Evolutionary conservation across 2,113 vertebrate species (phyloP).

Genomic region (Haemorhous mexicanus): DNA sequence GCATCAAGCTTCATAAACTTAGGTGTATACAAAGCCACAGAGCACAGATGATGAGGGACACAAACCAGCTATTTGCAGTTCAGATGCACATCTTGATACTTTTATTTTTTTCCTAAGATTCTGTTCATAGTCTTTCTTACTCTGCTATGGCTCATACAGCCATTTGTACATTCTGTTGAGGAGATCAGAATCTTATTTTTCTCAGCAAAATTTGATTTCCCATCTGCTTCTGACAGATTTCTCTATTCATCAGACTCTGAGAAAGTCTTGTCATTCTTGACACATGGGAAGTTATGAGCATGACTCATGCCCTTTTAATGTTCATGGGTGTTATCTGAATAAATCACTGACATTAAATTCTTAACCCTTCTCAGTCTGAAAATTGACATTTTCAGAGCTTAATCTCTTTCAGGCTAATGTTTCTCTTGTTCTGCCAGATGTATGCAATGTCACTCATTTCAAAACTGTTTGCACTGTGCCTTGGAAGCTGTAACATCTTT

Average conservation of each 20-base stretch:
- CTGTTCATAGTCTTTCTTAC: neutral
- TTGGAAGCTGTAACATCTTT: constrained; percentile 20
- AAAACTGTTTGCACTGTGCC: neutral
- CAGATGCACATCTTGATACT: neutral
- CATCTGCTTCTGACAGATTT: constrained; percentile 18
- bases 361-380: constrained; percentile 17
- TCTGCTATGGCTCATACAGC: neutral
- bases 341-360: constrained; percentile 26
- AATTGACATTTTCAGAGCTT: constrained; percentile 16
- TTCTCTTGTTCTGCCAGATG: neutral
- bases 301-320: constrained; percentile 31
- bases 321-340: constrained; percentile 10
- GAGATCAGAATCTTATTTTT: neutral
- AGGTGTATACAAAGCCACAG: neutral
- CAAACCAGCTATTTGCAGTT: neutral
- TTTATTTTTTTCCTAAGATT: neutral
- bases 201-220: constrained; percentile 23
- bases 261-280: constrained; percentile 9
- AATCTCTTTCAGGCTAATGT: neutral
- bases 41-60: neutral
- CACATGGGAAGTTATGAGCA: neutral
- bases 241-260: neutral
- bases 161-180: neutral
- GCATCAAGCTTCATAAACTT: neutral
- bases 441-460: neutral